Conservation (phyloP, 2,113 vertebrate genomes). For the Petroica traversi region DNA sequence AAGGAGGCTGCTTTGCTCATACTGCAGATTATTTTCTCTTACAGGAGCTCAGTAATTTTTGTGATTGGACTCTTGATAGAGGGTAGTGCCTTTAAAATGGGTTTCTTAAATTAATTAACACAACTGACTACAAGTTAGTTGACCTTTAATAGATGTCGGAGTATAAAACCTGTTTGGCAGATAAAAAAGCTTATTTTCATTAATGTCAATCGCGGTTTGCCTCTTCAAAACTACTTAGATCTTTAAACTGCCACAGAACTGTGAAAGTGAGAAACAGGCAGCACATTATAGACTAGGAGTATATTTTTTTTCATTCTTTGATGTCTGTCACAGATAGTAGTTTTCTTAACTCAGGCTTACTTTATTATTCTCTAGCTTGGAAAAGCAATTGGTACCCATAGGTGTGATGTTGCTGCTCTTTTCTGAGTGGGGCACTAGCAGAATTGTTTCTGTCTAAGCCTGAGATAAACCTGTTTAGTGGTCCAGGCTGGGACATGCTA, state of each 20-base stretch:
- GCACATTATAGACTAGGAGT: not conserved
- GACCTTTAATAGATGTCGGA: not conserved
- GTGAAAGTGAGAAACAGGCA: not conserved
- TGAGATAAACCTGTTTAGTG: not conserved
- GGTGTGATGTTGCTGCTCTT: not conserved
- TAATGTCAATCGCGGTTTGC: not conserved
- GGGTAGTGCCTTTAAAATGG: not conserved
- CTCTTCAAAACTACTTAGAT: not conserved
- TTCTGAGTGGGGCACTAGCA: not conserved
- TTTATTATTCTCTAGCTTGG: not conserved
- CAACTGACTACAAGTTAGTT: not conserved
- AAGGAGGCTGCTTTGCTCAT: not conserved
- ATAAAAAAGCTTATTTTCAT: not conserved
- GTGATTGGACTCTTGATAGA: not conserved
- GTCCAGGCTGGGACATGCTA: not conserved
- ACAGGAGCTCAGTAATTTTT: not conserved
- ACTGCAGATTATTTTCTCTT: not conserved
- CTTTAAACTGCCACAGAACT: not conserved
- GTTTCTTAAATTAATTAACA: not conserved
- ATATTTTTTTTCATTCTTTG: not conserved
- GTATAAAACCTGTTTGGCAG: not conserved
- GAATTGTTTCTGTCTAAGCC: not conserved
- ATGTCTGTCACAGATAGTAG: not conserved
- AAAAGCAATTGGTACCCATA: not conserved
- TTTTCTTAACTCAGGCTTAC: not conserved